Base-by-base conservation (phyloP, 2,113 vertebrate genomes). In the Mesembrinibis cayennensis region DNA sequence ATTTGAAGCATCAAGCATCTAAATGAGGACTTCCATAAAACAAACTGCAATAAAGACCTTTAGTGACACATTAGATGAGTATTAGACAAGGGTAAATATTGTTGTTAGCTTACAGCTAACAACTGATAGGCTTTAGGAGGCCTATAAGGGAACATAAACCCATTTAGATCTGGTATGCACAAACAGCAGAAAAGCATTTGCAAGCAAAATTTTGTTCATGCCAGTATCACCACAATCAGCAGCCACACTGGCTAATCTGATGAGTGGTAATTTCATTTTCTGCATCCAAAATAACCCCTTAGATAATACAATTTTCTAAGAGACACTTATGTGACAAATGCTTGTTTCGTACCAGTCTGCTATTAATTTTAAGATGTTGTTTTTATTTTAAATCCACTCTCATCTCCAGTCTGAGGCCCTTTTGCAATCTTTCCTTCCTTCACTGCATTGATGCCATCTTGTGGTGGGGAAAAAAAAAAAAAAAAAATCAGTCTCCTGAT, bases 371-470 rank as follows among this genome's bases (percentile, higher is more conserved):
- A 1, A 47, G 69, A 21, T 8, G 38, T 10, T 83, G 34, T 4
- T 58, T 85, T 87, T 82, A 27, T 85, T 90, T 85, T 56, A 62
- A 82, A 55, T 15, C 32, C 32, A 7, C 36, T 55, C 69, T 10
- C 1, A 0, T 21, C 53, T 42, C 45, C 21, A 44, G 30, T 2
- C 20, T 30, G 12, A 62, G 23, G 15, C 4, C 55, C 30, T 38
- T 26, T 17, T 26, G 21, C 22, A 50, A 62, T 8, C 29, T 55
- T 19, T 26, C 62, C 45, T 38, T 77, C 38, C 44, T 83, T 38
- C 58, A 8, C 66, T 83, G 87, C 81, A 52, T 29, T 82, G 19
- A 30, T 97, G 97, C 95, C 97, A 98, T 74, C 97, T 82, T 55
- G 96, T 92, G 97, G 97, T 67, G 20, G 55, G 38, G 38, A 38